Evolutionary conservation across 2,888 invertebrate genomes (phyloP).

Genomic region (Crematogaster levior): DNA sequence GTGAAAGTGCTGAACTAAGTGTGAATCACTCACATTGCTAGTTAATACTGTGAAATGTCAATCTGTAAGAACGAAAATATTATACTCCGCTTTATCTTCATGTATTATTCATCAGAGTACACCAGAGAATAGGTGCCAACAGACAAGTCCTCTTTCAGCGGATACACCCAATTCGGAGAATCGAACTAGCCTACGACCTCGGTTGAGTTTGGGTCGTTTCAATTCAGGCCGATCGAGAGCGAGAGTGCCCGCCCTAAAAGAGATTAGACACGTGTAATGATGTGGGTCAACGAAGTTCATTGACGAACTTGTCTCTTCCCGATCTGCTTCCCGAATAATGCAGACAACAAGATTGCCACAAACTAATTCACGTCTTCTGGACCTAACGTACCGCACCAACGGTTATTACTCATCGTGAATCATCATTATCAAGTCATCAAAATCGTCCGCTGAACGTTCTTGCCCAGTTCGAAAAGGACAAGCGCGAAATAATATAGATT

Average conservation of each 20-base stretch:
- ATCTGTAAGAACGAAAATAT: not conserved
- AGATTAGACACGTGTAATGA: slow-evolving; percentile 50
- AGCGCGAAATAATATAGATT: not conserved
- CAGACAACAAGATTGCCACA: not conserved
- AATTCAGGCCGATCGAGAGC: slow-evolving; percentile 59
- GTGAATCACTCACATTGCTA: not conserved
- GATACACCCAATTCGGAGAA: slow-evolving; percentile 36
- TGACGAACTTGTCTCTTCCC: slow-evolving; percentile 76
- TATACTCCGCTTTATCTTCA: not conserved
- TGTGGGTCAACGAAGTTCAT: slow-evolving; percentile 66
- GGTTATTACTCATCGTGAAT: not conserved
- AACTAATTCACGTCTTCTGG: slow-evolving; percentile 8
- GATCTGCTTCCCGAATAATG: slow-evolving; percentile 64
- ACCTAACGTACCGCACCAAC: not conserved
- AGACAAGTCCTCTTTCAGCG: slow-evolving; percentile 8
- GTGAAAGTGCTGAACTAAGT: not conserved
- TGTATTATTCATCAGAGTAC: not conserved
- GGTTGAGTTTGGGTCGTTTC: slow-evolving; percentile 58
- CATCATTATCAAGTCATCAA: slow-evolving; percentile 14
- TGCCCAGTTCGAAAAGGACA: not conserved
- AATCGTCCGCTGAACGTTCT: not conserved
- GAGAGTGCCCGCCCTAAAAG: slow-evolving; percentile 1
- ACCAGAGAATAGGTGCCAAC: not conserved
- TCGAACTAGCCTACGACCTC: slow-evolving; percentile 41
- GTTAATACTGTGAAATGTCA: not conserved